Conservation (phyloP, 2,113 vertebrate species). For the Paracanthobrama guichenoti region DNA sequence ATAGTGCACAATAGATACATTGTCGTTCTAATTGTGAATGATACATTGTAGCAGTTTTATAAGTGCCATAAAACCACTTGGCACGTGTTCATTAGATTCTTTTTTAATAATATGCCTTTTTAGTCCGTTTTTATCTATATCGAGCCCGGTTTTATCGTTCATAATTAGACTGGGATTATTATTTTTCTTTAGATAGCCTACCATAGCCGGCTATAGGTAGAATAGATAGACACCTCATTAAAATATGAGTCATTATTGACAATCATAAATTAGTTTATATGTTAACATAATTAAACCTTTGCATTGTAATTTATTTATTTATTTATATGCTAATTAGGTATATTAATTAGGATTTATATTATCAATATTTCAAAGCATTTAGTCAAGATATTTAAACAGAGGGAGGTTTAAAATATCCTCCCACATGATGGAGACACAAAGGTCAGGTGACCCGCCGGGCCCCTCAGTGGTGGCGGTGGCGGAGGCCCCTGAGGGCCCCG, state of each 20-base stretch:
- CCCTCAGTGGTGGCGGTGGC: conserved; percentile 19
- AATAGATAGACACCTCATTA: conserved; percentile 53
- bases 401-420: conserved; percentile 52
- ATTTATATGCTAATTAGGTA: conserved; percentile 68
- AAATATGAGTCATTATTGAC: conserved; percentile 69
- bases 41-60: conserved; percentile 45
- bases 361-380: conserved; percentile 66
- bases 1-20: conserved; percentile 24
- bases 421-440: conserved; percentile 68
- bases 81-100: conserved; percentile 52
- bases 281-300: conserved; percentile 62
- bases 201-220: conserved; percentile 64
- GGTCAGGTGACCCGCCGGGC: conserved; percentile 5
- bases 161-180: conserved; percentile 46
- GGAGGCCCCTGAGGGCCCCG: conserved; percentile 23
- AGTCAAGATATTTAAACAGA: conserved; percentile 58
- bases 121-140: conserved; percentile 57
- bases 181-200: conserved; percentile 53
- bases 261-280: conserved; percentile 67
- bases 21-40: conserved; percentile 42
- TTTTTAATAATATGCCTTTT: conserved; percentile 46
- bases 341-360: conserved; percentile 69
- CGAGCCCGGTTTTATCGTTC: conserved; percentile 43
- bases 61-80: conserved; percentile 31
- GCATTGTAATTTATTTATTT: conserved; percentile 80